These are phyloP conservation scores for Amphiduros pacificus DNA, from an alignment of 2,888 invertebrate genomes.

Conservation along the genomic window DNA sequence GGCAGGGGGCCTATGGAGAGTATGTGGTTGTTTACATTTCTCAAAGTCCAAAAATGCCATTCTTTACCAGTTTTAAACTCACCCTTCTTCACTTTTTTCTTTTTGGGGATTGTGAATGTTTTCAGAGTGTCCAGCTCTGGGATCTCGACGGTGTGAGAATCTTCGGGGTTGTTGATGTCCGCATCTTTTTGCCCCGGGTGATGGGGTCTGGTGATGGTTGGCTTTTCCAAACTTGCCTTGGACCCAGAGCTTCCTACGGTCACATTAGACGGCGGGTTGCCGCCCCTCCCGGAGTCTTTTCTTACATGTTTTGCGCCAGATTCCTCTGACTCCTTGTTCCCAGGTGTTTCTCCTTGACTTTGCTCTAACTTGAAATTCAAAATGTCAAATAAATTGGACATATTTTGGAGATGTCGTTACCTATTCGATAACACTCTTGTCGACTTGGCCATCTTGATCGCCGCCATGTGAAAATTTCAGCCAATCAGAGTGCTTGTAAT, in stretches of 20 bases:
- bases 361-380: neutral
- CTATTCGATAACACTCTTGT: neutral
- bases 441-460: too few species aligned
- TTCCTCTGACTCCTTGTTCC: too few species aligned
- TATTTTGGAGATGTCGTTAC: neutral
- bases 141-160: constrained; percentile 9
- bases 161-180: neutral
- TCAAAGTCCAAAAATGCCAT: too few species aligned
- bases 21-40: too few species aligned
- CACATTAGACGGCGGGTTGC: neutral
- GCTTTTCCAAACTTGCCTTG: neutral
- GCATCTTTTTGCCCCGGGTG: neutral
- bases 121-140: constrained; percentile 28
- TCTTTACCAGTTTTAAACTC: neutral
- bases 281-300: neutral
- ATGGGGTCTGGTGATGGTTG: neutral
- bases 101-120: constrained; percentile 32
- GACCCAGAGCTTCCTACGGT: neutral
- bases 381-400: constrained; percentile 12
- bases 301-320: too few species aligned
- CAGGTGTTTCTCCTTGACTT: neutral
- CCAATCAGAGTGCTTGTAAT: neutral
- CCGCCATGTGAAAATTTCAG: neutral
- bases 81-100: constrained; percentile 29
- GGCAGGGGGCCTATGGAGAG: too few species aligned